Evolutionary conservation across 2,113 vertebrate species (phyloP), one percentile per base, ranked within the genome.

Genomic region (Podarcis cretensis): DNA sequence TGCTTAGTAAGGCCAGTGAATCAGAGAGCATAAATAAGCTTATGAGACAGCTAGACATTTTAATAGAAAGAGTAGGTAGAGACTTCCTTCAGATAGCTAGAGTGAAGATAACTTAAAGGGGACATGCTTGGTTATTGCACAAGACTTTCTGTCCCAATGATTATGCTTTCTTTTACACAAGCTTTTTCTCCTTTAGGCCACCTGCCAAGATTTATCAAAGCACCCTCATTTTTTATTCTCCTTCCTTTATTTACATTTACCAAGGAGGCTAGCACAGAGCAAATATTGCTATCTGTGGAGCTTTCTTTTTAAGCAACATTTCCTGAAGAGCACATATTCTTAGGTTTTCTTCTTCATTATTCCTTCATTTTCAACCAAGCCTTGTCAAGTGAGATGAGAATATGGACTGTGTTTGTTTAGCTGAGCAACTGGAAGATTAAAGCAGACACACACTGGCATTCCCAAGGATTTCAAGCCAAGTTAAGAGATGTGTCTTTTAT

Each of bases 11-110:
- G 48, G 85, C 16, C 89, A 35, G 71, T 63, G 88, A 89, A 82
- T 92, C 86, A 86, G 81, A 85, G 40, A 83, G 40, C 86, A 30
- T 80, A 92, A 92, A 79, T 66, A 95, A 93, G 77, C 66, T 90
- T 94, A 89, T 89, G 65, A 92, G 86, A 87, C 25, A 90, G 87
- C 25, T 35, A 87, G 32, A 71, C 80, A 79, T 73, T 91, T 93
- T 90, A 80, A 87, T 71, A 43, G 14, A 88, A 82, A 86, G 89
- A 89, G 85, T 48, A 63, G 21, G 8, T 65, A 75, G 80, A 76
- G 40, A 18, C 35, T 76, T 65, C 69, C 35, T 75, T 40, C 85
- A 79, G 65, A 75, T 86, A 89, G 86, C 83, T 27, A 43, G n/a
- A 90, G 30, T 3, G 69, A 76, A 91, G 20, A 78, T 18, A 40